Base-by-base conservation (phyloP, 2,888 invertebrate genomes). In the Pachliopta kotzebuea region DNA sequence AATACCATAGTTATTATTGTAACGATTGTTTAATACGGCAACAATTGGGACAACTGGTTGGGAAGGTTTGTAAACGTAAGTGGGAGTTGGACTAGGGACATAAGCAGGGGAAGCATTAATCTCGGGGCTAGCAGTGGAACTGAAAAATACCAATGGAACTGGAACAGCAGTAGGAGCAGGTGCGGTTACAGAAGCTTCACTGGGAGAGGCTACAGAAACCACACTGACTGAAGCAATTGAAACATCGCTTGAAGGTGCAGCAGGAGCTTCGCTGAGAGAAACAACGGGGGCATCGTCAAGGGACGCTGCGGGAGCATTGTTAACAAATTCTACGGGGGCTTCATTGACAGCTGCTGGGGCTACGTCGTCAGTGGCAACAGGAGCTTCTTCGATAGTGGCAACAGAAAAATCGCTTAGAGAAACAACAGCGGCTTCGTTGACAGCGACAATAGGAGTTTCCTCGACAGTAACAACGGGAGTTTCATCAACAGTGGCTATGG, bases 1-100 rank as follows among this genome's bases (percentile, higher is more conserved):
- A 73, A 90, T 86, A 37, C 89, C 86, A 69, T 80, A 85, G 70
- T 86, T 83, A 78, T 90, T 88, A 26, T 90, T 78, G 72, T 86
- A 90, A 70, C 76, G 69, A 20, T 61, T 54, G 18, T 52, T 53
- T 18, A 57, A 26, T 20, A 57, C 31, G 6, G 42, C 54, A 2
- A 60, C 53, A 9, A 58, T 49, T 18, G 71, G 53, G 20, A 64
- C 62, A 7, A 62, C 52, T 45, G 66, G 65, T 24, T 65, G 62
- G 8, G 26, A 67, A n/a, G 70, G 69, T 26, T 68, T 63, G 20
- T 63, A 63, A 45, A 68, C 64, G 24, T 62, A 63, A n/a, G 66
- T 52, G 21, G 72, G 68, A n/a, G 72, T 58, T 42, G 61, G 65
- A 23, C 54, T 67, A 50, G 55, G 63, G 3, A 66, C 54, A 11